Conservation (phyloP, 1,140 invertebrate species). For the Drosophila melanica region DNA sequence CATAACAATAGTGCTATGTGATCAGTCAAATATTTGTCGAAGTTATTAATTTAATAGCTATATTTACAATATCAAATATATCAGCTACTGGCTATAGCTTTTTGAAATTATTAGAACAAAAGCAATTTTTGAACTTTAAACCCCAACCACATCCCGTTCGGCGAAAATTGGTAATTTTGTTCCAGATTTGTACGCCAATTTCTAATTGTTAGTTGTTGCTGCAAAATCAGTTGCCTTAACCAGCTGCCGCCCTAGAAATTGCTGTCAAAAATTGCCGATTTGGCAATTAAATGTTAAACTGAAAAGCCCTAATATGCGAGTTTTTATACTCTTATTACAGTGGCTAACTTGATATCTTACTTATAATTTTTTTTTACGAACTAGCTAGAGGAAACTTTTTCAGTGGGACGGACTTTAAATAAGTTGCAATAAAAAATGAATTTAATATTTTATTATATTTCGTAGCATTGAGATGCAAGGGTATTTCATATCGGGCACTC, state of each 20-base stretch:
- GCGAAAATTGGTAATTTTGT: neutral
- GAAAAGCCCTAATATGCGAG: too few species aligned
- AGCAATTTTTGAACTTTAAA: neutral
- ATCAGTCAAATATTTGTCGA: neutral
- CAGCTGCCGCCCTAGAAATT: too few species aligned
- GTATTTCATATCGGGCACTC: neutral
- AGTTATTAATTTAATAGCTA: slow-evolving; percentile 11
- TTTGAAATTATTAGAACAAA: slow-evolving; percentile 4
- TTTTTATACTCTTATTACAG: too few species aligned
- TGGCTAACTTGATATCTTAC: too few species aligned
- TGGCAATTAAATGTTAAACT: too few species aligned
- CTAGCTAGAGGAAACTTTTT: too few species aligned
- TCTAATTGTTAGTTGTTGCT: neutral
- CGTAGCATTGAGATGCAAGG: neutral
- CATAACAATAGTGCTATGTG: slow-evolving; percentile 6
- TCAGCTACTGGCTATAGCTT: neutral
- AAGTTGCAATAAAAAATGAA: too few species aligned
- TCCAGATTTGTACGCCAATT: neutral
- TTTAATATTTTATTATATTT: neutral
- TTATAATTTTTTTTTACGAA: too few species aligned
- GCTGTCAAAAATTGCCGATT: too few species aligned
- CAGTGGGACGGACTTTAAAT: too few species aligned
- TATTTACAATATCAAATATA: neutral
- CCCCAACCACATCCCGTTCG: neutral
- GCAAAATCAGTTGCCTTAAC: neutral